Evolutionary conservation across 2,113 vertebrate species (phyloP).

Genomic region (Anguilla japonica): DNA sequence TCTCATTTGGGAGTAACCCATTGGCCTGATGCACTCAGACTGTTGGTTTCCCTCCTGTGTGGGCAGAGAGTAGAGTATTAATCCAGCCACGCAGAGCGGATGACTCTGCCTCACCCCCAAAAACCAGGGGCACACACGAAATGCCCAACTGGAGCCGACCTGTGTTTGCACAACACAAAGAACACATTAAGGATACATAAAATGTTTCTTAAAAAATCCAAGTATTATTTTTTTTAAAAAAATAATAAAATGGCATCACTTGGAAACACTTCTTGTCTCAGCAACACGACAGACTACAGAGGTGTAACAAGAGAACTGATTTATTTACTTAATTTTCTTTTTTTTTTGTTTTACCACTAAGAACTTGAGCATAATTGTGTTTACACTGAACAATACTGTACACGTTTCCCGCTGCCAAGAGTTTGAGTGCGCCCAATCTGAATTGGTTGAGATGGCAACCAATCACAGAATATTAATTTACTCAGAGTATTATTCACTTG

Average conservation of each 20-base stretch:
- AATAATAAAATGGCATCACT: neutral
- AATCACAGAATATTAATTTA: neutral
- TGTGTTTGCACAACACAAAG: too few species aligned
- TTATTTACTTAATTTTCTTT: neutral
- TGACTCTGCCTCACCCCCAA: neutral
- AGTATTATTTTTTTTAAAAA: neutral
- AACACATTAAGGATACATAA: too few species aligned
- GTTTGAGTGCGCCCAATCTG: neutral
- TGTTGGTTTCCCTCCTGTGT: neutral
- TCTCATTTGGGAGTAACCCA: neutral
- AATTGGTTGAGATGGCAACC: neutral
- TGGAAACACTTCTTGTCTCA: neutral
- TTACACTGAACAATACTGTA: neutral
- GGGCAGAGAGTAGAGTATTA: neutral
- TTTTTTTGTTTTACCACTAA: too few species aligned
- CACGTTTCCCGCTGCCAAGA: neutral
- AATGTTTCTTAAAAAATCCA: too few species aligned
- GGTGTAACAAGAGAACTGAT: neutral
- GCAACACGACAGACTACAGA: neutral
- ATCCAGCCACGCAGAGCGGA: too few species aligned
- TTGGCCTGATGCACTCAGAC: neutral
- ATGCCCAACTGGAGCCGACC: too few species aligned
- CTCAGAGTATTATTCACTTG: neutral
- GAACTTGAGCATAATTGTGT: too few species aligned
- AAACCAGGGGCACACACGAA: neutral